Percentiles rank a stretch among this genome's conserved stretches.
Conservation (phyloP, 2,888 invertebrate genomes). For the Carcina quercana region DNA sequence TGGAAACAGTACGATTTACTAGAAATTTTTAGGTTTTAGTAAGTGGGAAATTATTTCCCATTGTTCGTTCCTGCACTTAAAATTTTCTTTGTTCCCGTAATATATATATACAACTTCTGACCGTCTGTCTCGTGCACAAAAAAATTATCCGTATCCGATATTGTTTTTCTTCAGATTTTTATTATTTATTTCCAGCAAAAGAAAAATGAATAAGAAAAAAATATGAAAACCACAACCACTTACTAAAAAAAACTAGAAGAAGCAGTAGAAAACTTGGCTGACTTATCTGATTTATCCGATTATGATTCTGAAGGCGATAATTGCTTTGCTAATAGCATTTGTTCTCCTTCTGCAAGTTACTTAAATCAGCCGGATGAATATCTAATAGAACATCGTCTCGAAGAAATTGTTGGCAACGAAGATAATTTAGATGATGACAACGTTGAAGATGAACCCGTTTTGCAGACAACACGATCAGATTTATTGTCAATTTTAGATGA, state of each 20-base stretch:
- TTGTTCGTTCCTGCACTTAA: constrained; percentile 11
- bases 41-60: constrained; percentile 15
- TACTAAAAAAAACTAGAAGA: constrained; percentile 11
- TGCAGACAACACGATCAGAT: constrained; percentile 4
- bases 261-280: constrained; percentile 12
- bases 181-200: constrained; percentile 9
- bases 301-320: constrained; percentile 9
- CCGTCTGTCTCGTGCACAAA: constrained; percentile 3
- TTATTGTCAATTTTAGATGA: constrained; percentile 6
- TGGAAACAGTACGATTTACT: constrained; percentile 3
- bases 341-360: constrained; percentile 12
- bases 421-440: constrained; percentile 9
- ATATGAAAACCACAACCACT: constrained; percentile 1
- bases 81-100: constrained; percentile 5
- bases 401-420: constrained; percentile 12
- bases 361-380: constrained; percentile 11
- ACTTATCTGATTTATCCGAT: constrained; percentile 5
- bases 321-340: constrained; percentile 13
- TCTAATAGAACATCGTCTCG: constrained; percentile 12
- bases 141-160: constrained; percentile 1
- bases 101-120: constrained; percentile 5
- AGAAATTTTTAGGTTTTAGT: constrained; percentile 11
- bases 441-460: constrained; percentile 7
- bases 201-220: constrained; percentile 4
- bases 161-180: constrained; percentile 5